These are phyloP conservation scores for Parnassius apollo DNA, from an alignment of 2,888 invertebrate genomes.

Conservation along the genomic window DNA sequence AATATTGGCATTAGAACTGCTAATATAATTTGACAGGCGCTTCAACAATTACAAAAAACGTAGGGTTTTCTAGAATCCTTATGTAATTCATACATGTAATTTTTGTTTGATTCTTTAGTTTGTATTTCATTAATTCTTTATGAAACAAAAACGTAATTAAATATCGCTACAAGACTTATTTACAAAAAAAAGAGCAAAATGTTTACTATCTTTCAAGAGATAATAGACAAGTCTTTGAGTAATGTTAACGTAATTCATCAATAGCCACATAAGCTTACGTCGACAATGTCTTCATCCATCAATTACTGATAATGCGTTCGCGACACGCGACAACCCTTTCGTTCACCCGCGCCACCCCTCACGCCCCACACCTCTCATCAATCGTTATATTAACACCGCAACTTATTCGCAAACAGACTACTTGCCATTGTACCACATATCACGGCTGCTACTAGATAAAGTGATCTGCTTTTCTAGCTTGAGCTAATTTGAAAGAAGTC, in stretches of 20 bases:
- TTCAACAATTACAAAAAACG: no score
- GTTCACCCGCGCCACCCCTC: slow-evolving; percentile 5
- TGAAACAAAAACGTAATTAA: no score
- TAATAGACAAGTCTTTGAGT: background rate
- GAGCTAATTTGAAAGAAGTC: background rate
- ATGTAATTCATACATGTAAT: no score
- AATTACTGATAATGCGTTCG: slow-evolving; percentile 62
- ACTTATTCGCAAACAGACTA: slow-evolving; percentile 3
- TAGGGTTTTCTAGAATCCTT: no score
- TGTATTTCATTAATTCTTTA: no score
- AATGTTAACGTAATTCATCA: slow-evolving; percentile 38
- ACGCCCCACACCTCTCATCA: background rate
- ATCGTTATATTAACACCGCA: background rate
- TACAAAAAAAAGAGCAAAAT: no score
- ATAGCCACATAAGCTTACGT: slow-evolving; percentile 51
- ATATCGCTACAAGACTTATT: no score
- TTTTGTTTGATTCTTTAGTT: no score
- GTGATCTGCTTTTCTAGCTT: background rate
- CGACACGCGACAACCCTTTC: slow-evolving; percentile 65
- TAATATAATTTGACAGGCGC: no score
- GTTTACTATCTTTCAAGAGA: no score
- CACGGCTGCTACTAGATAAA: background rate
- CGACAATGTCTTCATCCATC: slow-evolving; percentile 60
- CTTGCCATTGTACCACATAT: background rate
- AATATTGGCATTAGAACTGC: no score